Percentiles rank a stretch among this genome's conserved stretches.
Evolutionary conservation across 2,888 invertebrate species (phyloP).

Genomic region (Megalurothrips usitatus): DNA sequence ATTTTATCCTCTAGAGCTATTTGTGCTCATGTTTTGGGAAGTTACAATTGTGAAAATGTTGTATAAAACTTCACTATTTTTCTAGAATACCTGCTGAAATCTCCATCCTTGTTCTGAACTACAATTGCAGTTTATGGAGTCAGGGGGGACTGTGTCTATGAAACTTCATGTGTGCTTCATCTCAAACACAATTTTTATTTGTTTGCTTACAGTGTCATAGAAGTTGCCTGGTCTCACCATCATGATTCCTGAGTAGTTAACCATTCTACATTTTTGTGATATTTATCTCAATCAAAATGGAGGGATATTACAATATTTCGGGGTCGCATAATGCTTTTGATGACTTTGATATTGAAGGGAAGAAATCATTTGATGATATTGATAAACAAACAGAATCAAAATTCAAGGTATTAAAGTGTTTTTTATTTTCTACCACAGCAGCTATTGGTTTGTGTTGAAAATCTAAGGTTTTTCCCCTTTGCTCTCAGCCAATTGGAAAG

Average conservation of each 20-base stretch:
- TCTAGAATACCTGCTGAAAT: too few relatives aligned
- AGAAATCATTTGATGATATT: conserved; percentile 35
- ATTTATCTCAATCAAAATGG: conserved; percentile 32
- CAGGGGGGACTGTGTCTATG: too few relatives aligned
- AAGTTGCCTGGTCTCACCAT: neutral
- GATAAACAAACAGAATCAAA: conserved; percentile 34
- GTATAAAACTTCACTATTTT: too few relatives aligned
- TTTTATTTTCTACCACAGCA: conserved; percentile 48
- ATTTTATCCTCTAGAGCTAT: neutral
- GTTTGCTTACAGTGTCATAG: neutral
- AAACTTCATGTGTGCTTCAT: neutral
- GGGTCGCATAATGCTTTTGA: conserved; percentile 37
- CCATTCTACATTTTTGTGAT: neutral
- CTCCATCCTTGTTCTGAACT: too few relatives aligned
- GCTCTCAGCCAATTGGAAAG: conserved; percentile 33
- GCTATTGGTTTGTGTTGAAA: conserved; percentile 20
- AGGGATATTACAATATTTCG: conserved; percentile 37
- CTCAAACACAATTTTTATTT: neutral
- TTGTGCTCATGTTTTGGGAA: too few relatives aligned
- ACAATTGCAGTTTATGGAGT: too few relatives aligned
- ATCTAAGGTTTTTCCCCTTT: conserved; percentile 33
- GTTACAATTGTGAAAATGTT: too few relatives aligned
- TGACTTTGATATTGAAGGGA: conserved; percentile 38
- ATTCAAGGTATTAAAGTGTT: conserved; percentile 57
- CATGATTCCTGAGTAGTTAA: neutral